Base-by-base conservation (phyloP, 2,797 vertebrate genomes). In the Danionella dracula region DNA sequence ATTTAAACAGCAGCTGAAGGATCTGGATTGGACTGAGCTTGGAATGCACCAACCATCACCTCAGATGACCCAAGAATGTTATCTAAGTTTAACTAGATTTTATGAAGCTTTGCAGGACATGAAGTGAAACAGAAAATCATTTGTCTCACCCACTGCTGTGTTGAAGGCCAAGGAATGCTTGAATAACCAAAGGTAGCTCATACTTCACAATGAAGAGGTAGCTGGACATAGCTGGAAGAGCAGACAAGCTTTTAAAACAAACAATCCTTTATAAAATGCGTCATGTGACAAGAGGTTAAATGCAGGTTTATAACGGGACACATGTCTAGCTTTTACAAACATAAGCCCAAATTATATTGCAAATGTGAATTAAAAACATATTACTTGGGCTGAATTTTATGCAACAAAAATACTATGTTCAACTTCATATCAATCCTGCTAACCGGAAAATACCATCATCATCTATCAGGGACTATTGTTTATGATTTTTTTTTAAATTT, bases 181-280 rank as follows among this genome's bases (percentile, higher is more conserved):
- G 86, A 27, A 94, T 92, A 59, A 93, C 92, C 57, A 93, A 78
- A 2, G 92, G 93, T 45, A 95, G 75, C 78, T 95, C 92, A 3
- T 82, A 92, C 73, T 93, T 93, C 61, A 93, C 91, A 44, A 93
- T 95, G 82, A 93, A 95, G 77, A 93, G 88, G 84, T 94, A 95
- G 77, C 92, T 94, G 74, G 92, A 93, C 92, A 93, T 93, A 57
- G 91, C 91, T 93, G 82, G 58, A 70, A 58, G n/a, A n/a, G n/a
- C n/a, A n/a, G n/a, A n/a, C n/a, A n/a, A n/a, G n/a, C n/a, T n/a
- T n/a, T n/a, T n/a, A n/a, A n/a, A n/a, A n/a, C n/a, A 15, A 78
- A 34, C 50, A 60, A 53, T 3, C 3, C 23, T 3, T 27, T 27
- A 3, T 27, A 27, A 27, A 27, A 27, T 27, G 23, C 23, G n/a